Conservation (phyloP, 1,140 invertebrate species). For the Lethocerus indicus region DNA sequence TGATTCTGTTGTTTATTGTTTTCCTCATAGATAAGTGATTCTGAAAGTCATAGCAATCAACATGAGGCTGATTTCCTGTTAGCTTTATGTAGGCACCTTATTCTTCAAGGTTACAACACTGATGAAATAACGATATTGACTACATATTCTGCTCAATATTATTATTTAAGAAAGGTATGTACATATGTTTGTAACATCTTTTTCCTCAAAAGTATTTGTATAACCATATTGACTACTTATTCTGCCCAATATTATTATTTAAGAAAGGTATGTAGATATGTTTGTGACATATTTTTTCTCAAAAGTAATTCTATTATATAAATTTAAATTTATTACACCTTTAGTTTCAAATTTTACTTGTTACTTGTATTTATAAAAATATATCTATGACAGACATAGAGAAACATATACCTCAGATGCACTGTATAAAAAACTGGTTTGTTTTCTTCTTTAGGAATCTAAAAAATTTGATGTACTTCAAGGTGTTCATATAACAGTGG, state of each 20-base stretch:
- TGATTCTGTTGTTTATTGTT: background rate
- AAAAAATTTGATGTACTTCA: too few relatives aligned
- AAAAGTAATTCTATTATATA: constrained; percentile 21
- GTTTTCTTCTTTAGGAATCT: too few relatives aligned
- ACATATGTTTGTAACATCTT: background rate
- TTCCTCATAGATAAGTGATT: constrained; percentile 2
- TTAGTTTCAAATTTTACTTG: background rate
- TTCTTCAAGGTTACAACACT: constrained; percentile 35
- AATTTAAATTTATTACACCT: background rate
- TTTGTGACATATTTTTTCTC: background rate
- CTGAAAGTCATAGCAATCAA: constrained; percentile 33
- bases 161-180: background rate
- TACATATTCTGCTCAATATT: background rate
- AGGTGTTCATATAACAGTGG: constrained; percentile 27
- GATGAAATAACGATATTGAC: constrained; percentile 17
- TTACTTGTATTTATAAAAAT: background rate
- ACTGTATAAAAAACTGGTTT: too few relatives aligned
- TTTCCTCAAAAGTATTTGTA: constrained; percentile 20
- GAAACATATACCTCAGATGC: too few relatives aligned
- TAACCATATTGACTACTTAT: constrained; percentile 3
- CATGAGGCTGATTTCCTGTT: constrained; percentile 39
- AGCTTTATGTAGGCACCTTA: constrained; percentile 34
- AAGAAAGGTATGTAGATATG: background rate
- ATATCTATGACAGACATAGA: background rate
- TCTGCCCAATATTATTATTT: background rate